phyloP scores from a whole-genome alignment of 1,140 invertebrate genomes.

The Pseudomyrmex cubaensis region DNA sequence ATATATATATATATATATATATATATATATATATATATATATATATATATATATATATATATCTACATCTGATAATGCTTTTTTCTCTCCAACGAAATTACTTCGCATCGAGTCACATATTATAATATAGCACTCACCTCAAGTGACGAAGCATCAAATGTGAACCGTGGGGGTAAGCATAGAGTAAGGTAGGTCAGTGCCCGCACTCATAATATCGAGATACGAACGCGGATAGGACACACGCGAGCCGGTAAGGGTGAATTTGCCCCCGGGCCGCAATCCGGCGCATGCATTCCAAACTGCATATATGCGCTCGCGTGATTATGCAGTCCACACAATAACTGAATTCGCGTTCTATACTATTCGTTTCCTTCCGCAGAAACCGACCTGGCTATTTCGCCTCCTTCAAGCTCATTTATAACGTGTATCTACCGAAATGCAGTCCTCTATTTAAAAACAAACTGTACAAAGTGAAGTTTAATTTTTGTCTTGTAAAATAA shows the following conservation, averaged over 20 bases:
- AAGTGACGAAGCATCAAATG: constrained; percentile 19
- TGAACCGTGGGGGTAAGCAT: constrained; percentile 25
- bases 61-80: constrained; percentile 15
- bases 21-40: no score
- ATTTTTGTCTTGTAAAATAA: no score
- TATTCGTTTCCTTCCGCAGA: constrained; percentile 13
- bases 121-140: not conserved
- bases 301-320: constrained; percentile 64
- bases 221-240: constrained; percentile 65
- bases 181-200: constrained; percentile 53
- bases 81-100: constrained; percentile 9
- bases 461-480: no score
- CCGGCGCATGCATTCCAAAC: constrained; percentile 50
- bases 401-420: constrained; percentile 16
- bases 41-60: no score
- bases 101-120: not conserved
- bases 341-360: constrained; percentile 64
- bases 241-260: constrained; percentile 68
- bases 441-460: no score
- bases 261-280: constrained; percentile 58
- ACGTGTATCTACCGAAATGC: not conserved
- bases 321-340: constrained; percentile 61
- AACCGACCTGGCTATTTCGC: constrained; percentile 51
- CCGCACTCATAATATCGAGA: constrained; percentile 60
- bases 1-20: no score